phyloP scores from a whole-genome alignment of 2,113 vertebrate genomes.

The Shinisaurus crocodilurus region DNA sequence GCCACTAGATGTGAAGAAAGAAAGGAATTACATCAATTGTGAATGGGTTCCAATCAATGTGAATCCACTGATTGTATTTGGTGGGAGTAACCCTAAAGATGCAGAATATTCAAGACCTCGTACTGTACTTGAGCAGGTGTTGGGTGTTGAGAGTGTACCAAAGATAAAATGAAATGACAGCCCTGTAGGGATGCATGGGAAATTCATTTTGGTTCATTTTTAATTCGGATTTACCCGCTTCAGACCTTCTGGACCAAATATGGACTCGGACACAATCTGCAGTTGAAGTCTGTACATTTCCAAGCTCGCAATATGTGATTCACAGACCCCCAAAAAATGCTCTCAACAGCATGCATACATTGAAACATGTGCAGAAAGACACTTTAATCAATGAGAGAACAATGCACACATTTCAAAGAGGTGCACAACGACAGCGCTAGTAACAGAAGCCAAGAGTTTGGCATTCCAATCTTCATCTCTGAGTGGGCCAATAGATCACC shows the following conservation, averaged over 20 bases:
- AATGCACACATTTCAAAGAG: too few relatives aligned
- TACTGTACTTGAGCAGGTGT: background rate
- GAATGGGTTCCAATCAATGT: background rate
- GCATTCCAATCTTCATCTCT: constrained; percentile 7
- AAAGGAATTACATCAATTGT: background rate
- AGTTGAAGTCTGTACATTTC: too few relatives aligned
- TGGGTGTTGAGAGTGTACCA: background rate
- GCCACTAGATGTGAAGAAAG: background rate
- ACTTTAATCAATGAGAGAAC: too few relatives aligned
- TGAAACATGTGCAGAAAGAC: too few relatives aligned
- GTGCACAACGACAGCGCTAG: background rate
- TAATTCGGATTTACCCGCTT: too few relatives aligned
- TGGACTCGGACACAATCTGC: too few relatives aligned
- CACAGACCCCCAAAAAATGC: too few relatives aligned
- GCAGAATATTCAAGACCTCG: background rate
- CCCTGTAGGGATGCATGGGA: too few relatives aligned
- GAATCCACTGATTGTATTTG: background rate
- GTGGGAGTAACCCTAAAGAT: background rate
- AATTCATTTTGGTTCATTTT: too few relatives aligned
- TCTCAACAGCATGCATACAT: too few relatives aligned
- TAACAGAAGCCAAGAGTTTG: background rate
- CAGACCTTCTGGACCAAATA: too few relatives aligned
- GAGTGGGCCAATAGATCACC: background rate
- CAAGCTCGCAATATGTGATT: too few relatives aligned
- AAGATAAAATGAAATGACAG: background rate